Base-by-base conservation (phyloP, 1,140 invertebrate species). In the Teleopsis dalmanni region DNA sequence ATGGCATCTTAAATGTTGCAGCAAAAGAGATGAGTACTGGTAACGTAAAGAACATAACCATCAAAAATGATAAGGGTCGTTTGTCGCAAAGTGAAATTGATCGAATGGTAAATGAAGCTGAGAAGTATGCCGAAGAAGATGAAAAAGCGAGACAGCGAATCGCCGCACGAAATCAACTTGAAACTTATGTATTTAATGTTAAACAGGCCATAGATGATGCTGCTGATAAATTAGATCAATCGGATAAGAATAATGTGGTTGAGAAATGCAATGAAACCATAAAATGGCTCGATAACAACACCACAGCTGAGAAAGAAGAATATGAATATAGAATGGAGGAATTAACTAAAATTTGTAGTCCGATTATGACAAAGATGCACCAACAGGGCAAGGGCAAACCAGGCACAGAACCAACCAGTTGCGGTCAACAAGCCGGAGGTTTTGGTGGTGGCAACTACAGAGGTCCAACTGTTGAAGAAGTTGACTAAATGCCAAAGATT, bases 21-120 rank as follows among this genome's bases (percentile, higher is more conserved):
- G 78, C 78, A 14, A 74, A 73, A 49, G 78, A 80, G 56, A 74
- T 68, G 48, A 73, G 73, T 46, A 76, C 75, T 1, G 75, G 76
- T 5, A 76, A 72, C 78, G 34, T 76, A 69, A 46, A 78, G 76
- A 85, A 89, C 60, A 90, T 91, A 55, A 87, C 83, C 11, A 89
- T 91, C 52, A 88, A 84, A 25, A 91, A 91, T 62, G 87, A 91
- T 65, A 88, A 89, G 61, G 85, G 87, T 31, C 76, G 88, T 45
- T 72, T 89, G 4, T 80, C 77, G 9, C 87, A 91, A 60, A 83
- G 86, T 21, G 86, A 90, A 53, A 91, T 91, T 59, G 85, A 91
- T 47, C 57, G 60, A 50, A 63, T 63, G 60, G 60, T 63, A 7
- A 58, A 54, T 52, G 60, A 63, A 41, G 60, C 60, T 9, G 60